Base-by-base conservation (phyloP, 2,797 vertebrate genomes). In the Argya squamiceps region DNA sequence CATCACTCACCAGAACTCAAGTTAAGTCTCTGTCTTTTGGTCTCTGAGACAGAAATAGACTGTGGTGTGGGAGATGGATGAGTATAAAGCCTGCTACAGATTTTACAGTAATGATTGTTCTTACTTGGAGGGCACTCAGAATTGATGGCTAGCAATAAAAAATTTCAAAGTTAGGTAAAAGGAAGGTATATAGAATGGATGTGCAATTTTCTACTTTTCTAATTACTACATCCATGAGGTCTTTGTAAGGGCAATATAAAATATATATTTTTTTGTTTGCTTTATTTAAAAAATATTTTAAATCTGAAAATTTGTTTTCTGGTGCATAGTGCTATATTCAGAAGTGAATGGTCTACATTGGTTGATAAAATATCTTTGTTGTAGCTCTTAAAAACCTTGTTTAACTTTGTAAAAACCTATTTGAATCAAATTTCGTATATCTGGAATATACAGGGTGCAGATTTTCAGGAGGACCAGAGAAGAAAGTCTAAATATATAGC, bases 151-250 rank as follows among this genome's bases (percentile, higher is more conserved):
- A 67, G 9, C 16, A 80, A 47, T 47, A 71, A 88, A 83, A 88
- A 71, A 17, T n/a, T 68, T 7, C 4, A 36, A 84, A 84, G 39
- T 27, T 73, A 41, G 37, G 14, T 62, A 65, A 76, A 87, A 68
- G 32, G 32, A 89, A 32, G 19, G 2, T 1, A 21, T 0, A 2
- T 32, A 20, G 9, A 84, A 81, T 11, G 19, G 12, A 68, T 62
- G 24, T 36, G 2, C 2, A 46, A 53, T 68, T 79, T 76, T 55
- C 39, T 60, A 9, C 11, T 10, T 76, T 79, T 71, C 5, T 56
- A 46, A 46, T 39, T 3, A 46, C 12, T 46, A 2, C 22, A n/a
- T 20, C 5, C 2, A 58, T 39, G 17, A 36, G 8, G 1, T 1
- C 29, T 92, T 87, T 79, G 65, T 9, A 47, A 4, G 0, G 3